phyloP scores from a whole-genome alignment of 2,113 vertebrate genomes.

The Pipa parva region DNA sequence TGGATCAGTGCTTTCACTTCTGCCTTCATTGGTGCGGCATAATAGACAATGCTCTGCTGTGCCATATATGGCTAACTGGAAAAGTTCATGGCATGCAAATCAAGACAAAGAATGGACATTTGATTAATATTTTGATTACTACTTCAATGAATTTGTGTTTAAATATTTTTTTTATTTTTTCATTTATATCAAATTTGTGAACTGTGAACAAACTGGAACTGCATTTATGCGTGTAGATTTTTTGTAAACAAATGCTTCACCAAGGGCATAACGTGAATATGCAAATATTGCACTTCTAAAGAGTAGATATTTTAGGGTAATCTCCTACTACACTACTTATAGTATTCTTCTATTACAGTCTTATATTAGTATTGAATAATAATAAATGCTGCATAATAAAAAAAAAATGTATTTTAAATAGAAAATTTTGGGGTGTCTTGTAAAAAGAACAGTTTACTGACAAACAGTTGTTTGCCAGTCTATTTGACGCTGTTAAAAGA shows the following conservation, averaged over 20 bases:
- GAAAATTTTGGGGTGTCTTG: background rate
- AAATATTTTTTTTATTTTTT: background rate
- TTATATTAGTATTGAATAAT: too few relatives aligned
- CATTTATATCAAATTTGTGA: background rate
- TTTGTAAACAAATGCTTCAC: background rate
- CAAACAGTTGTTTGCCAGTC: too few relatives aligned
- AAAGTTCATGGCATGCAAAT: background rate
- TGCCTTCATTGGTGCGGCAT: slow-evolving; percentile 19
- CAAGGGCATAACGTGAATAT: slow-evolving; percentile 31
- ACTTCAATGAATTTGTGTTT: background rate
- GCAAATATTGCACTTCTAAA: slow-evolving; percentile 24
- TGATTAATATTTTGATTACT: slow-evolving; percentile 12
- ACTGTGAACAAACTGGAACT: slow-evolving; percentile 5
- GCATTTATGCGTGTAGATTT: background rate
- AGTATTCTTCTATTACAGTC: background rate
- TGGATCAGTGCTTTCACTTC: slow-evolving; percentile 2
- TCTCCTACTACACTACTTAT: background rate
- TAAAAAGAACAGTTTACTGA: too few relatives aligned
- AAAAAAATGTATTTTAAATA: background rate
- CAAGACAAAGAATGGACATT: slow-evolving; percentile 31
- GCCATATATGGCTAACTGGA: slow-evolving; percentile 10
- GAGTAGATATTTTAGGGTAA: background rate
- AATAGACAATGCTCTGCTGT: background rate
- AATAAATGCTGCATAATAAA: background rate
- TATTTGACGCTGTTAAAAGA: too few relatives aligned